Base-by-base conservation (phyloP, 2,888 invertebrate species). In the Scaptomyza flava region DNA sequence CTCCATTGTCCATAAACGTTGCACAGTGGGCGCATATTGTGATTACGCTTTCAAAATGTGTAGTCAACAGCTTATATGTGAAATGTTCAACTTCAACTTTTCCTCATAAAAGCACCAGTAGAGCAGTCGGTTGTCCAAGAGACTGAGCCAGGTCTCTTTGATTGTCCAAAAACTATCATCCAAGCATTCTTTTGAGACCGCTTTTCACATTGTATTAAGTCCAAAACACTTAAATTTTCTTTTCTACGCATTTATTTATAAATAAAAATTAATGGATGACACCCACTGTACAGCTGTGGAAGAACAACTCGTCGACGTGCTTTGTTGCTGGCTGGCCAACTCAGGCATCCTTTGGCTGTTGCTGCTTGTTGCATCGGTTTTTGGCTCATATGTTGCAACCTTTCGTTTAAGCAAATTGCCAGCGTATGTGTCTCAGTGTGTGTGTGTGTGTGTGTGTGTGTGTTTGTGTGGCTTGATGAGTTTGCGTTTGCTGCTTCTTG, bases 391-490 rank as follows among this genome's bases (percentile, higher is more conserved):
- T 86, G 84, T 66, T 71, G 78, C 75, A 78, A 64, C 67, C 63
- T 77, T 83, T 77, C 71, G 78, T 70, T 82, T 83, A 86, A 86
- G 81, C 87, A 82, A 82, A 82, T 86, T 86, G 84, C 87, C 81
- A 70, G 56, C 47, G 52, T 54, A 14, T 51, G 47, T 31, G 38
- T 43, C 43, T 47, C 3, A 0, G 17, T 51, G 38, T 36, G 14
- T 45, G 12, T 38, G n/a, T 47, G n/a, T 48, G 34, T 34, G n/a
- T 51, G 23, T 54, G 36, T 36, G 20, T 46, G 14, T 41, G 14
- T 52, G 20, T 68, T 20, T 58, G 53, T 72, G 63, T 59, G 59
- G 17, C 51, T 41, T 77, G 73, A 73, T 77, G 78, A 69, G 78
- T 69, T 72, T 72, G 76, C 52, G 34, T 47, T 56, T 46, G 47